Conservation (phyloP, 2,888 invertebrate species). For the Eristalinus sepulchralis region DNA sequence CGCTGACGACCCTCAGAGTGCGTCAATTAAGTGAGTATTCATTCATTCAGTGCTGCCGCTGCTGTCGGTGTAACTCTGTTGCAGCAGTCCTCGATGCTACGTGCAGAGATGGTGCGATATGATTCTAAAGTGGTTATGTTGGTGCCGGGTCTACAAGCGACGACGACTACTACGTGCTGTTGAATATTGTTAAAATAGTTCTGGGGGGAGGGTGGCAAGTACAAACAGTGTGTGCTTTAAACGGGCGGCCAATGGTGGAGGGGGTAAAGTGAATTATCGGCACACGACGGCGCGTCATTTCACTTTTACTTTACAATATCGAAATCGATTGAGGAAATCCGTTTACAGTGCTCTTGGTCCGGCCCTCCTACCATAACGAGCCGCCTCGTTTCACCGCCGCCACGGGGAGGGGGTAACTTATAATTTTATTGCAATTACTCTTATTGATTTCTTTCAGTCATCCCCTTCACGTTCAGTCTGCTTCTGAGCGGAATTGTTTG, state of each 20-base stretch:
- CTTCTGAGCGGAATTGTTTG: neutral
- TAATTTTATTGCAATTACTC: conserved; percentile 67
- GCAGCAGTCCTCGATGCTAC: conserved; percentile 27
- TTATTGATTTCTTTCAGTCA: conserved; percentile 51
- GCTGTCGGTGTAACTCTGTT: conserved; percentile 12
- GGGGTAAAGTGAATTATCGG: conserved; percentile 66
- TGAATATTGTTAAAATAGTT: conserved; percentile 62
- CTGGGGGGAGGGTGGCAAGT: conserved; percentile 38
- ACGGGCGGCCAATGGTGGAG: conserved; percentile 22
- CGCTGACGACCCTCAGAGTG: neutral
- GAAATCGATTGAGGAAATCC: conserved; percentile 70
- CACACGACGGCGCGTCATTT: conserved; percentile 56
- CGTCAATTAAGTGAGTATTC: conserved; percentile 62
- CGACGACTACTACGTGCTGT: conserved; percentile 43
- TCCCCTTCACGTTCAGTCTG: neutral
- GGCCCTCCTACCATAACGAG: conserved; percentile 7
- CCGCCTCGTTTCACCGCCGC: neutral
- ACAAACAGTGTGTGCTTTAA: neutral
- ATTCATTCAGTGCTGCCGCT: conserved; percentile 45
- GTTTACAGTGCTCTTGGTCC: conserved; percentile 62
- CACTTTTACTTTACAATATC: conserved; percentile 65
- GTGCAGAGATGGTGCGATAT: conserved; percentile 57
- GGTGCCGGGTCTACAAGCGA: conserved; percentile 13
- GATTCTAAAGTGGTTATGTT: conserved; percentile 62
- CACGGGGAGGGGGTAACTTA: conserved; percentile 16